Evolutionary conservation across 2,797 vertebrate genomes (phyloP).

Genomic region (Artibeus jamaicensis): DNA sequence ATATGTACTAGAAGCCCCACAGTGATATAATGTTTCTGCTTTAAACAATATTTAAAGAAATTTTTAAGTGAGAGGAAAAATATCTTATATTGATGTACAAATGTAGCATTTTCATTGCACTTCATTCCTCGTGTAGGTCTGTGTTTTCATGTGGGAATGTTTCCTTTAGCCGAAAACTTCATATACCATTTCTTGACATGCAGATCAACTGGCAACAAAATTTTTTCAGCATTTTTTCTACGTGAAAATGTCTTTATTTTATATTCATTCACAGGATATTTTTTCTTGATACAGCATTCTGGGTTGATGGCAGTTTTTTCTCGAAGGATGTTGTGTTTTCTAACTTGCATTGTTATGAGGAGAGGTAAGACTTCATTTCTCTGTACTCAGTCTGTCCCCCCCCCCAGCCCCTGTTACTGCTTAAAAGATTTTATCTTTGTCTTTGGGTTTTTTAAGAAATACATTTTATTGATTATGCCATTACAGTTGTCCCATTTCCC

Average conservation of each 20-base stretch:
- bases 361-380: background rate
- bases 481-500: too few relatives aligned
- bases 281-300: background rate
- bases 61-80: background rate
- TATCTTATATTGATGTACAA: background rate
- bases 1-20: background rate
- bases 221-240: background rate
- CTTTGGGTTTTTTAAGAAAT: background rate
- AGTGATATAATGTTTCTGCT: background rate
- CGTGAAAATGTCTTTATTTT: background rate
- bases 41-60: background rate
- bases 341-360: background rate
- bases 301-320: background rate
- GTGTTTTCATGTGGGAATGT: background rate
- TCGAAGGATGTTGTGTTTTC: background rate
- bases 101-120: background rate
- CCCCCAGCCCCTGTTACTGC: background rate
- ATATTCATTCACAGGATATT: background rate
- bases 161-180: background rate
- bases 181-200: background rate
- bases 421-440: background rate
- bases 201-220: background rate
- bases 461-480: too few relatives aligned
- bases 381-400: background rate
- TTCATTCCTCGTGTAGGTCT: background rate